Conservation (phyloP, 1,140 invertebrate genomes). For the Drosophila nigromelanica region DNA sequence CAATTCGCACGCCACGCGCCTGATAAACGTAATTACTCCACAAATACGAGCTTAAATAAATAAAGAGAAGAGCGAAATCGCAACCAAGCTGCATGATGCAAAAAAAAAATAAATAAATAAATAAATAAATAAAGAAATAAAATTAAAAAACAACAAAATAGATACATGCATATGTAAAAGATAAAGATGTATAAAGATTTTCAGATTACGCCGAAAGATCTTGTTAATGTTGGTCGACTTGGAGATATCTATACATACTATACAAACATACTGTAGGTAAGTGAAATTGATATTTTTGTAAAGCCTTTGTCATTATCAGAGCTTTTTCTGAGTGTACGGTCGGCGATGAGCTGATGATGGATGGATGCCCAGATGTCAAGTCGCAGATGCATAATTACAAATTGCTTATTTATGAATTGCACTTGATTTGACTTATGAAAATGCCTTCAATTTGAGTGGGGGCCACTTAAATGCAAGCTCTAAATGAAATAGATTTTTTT, state of each 20-base stretch:
- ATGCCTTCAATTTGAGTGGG: constrained; percentile 21
- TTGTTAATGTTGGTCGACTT: no score
- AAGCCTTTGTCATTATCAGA: background rate
- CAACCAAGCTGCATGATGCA: background rate
- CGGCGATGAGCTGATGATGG: background rate
- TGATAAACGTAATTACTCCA: constrained; percentile 62
- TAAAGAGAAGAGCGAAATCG: background rate
- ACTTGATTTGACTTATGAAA: constrained; percentile 32
- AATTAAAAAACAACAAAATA: no score
- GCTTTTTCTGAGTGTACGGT: constrained; percentile 4
- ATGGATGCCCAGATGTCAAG: constrained; percentile 8
- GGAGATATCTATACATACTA: no score
- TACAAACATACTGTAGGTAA: no score
- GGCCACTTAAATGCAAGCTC: constrained; percentile 30
- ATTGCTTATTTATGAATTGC: constrained; percentile 64
- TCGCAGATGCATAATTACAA: constrained; percentile 61
- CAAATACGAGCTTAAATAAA: constrained; percentile 8
- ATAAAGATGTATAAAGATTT: no score
- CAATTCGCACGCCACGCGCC: constrained; percentile 49
- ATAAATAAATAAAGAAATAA: no score
- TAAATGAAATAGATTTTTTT: constrained; percentile 71
- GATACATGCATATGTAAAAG: no score
- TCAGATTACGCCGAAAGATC: no score
- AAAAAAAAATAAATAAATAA: background rate
- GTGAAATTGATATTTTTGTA: no score